Percentiles rank a stretch among this genome's conserved stretches.
Evolutionary conservation across 2,888 invertebrate species (phyloP).

Genomic region (Lasius platythorax): DNA sequence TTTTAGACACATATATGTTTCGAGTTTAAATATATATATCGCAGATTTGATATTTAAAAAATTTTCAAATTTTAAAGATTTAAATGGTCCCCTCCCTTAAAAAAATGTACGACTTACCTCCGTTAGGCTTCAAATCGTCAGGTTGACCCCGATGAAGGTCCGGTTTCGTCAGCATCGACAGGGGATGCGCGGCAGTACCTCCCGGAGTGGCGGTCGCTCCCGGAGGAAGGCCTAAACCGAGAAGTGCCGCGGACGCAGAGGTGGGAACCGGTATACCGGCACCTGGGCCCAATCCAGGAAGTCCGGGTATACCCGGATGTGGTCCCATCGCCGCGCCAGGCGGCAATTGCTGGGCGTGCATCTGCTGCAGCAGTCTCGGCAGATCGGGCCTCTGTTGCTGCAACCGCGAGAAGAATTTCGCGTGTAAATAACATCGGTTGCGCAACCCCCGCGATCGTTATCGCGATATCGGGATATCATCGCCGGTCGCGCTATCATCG

Average conservation of each 20-base stretch:
- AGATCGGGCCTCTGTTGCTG: slow-evolving; percentile 95
- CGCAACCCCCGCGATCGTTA: slow-evolving; percentile 16
- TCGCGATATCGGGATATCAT: slow-evolving; percentile 31
- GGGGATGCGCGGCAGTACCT: slow-evolving; percentile 90
- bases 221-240: slow-evolving; percentile 86
- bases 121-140: slow-evolving; percentile 91
- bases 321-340: slow-evolving; percentile 92
- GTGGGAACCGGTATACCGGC: slow-evolving; percentile 86
- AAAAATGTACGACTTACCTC: slow-evolving; percentile 88
- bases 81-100: background rate
- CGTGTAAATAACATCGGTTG: slow-evolving; percentile 4
- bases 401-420: slow-evolving; percentile 77
- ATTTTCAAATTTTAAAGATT: background rate
- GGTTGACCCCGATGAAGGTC: slow-evolving; percentile 90
- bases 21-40: background rate
- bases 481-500: background rate
- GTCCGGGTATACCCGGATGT: slow-evolving; percentile 89
- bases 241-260: slow-evolving; percentile 86
- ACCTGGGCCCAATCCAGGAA: slow-evolving; percentile 86
- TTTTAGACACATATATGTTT: background rate
- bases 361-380: slow-evolving; percentile 94
- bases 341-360: slow-evolving; percentile 94
- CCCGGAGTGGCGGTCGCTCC: slow-evolving; percentile 88
- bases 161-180: slow-evolving; percentile 93
- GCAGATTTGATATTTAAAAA: background rate